Base-by-base conservation (phyloP, 2,888 invertebrate species). In the Acronicta alni region DNA sequence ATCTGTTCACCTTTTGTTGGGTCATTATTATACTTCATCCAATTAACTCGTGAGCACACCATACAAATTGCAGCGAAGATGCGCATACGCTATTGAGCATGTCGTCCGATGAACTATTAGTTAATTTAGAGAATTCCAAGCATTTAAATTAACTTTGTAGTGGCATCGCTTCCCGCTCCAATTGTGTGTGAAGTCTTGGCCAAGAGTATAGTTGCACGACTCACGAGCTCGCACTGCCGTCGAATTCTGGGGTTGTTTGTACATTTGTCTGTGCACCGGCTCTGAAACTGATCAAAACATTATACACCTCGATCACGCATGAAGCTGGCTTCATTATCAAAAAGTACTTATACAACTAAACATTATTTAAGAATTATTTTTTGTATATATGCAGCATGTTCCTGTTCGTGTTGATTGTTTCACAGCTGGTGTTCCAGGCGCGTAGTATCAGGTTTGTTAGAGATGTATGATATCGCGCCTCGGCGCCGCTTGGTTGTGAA, bases 401-500 rank as follows among this genome's bases (percentile, higher is more conserved):
- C 26, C 14, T 32, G 8, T 9, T 15, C 1, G 47, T 16, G 5
- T 38, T 8, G 18, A n/a, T 30, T 18, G 18, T 37, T 17, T 52
- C 23, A 17, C 45, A 15, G 47, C 46, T 32, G 72, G 39, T 26
- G 30, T 2, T n/a, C 45, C 63, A 55, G 54, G 20, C 12, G 52
- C 39, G 18, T 20, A 17, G 23, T 17, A 26, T 8, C 51, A 35
- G 60, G 53, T 54, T 57, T 44, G 45, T 61, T 75, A 70, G 65
- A 62, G 69, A 70, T 62, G 75, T 77, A 68, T 60, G 54, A 61
- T 58, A 59, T 43, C 8, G 86, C 78, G 62, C 68, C 72, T 69
- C 75, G 79, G 84, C 85, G 84, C 81, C 81, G 88, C 87, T 87
- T 86, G 92, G 92, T 92, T 92, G 92, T 92, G 92, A 91, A 85